Evolutionary conservation across 2,113 vertebrate species (phyloP).

Genomic region (Odocoileus hemionus): DNA sequence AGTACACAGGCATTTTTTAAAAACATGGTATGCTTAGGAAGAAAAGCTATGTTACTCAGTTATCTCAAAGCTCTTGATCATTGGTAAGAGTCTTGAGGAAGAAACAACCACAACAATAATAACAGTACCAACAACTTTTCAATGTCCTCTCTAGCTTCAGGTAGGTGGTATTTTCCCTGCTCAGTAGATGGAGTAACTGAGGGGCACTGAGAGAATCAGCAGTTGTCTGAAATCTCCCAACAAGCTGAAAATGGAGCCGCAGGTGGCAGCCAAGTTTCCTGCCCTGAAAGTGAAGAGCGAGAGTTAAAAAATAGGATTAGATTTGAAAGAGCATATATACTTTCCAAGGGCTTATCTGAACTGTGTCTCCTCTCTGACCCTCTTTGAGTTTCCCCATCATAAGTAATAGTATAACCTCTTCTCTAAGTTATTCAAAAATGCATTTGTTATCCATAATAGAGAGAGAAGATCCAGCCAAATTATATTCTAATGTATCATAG

Average conservation of each 20-base stretch:
- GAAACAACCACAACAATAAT: not conserved
- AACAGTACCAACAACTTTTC: not conserved
- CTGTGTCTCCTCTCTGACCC: constrained; percentile 34
- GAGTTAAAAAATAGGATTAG: constrained; percentile 36
- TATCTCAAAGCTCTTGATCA: not conserved
- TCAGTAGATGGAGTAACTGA: not conserved
- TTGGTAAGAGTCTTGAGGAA: not conserved
- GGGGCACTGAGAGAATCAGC: not conserved
- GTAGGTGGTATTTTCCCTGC: not conserved
- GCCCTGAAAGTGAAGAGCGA: constrained; percentile 53
- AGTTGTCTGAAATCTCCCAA: constrained; percentile 3
- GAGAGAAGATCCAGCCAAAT: constrained; percentile 69
- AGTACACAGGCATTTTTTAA: not conserved
- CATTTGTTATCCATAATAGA: constrained; percentile 71
- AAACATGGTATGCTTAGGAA: not conserved
- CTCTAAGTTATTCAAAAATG: constrained; percentile 69
- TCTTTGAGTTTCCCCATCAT: constrained; percentile 52
- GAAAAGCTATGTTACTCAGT: not conserved
- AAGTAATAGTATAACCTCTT: constrained; percentile 57
- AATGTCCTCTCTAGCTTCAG: not conserved
- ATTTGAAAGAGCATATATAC: constrained; percentile 14
- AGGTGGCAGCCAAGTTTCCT: constrained; percentile 30
- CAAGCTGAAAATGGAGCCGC: not conserved
- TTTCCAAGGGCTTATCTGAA: constrained; percentile 58
- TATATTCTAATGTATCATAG: constrained; percentile 71